Evolutionary conservation across 2,888 invertebrate genomes (phyloP), one percentile per base, ranked within the genome.

Genomic region (Sinodicranocentrus sp.): DNA sequence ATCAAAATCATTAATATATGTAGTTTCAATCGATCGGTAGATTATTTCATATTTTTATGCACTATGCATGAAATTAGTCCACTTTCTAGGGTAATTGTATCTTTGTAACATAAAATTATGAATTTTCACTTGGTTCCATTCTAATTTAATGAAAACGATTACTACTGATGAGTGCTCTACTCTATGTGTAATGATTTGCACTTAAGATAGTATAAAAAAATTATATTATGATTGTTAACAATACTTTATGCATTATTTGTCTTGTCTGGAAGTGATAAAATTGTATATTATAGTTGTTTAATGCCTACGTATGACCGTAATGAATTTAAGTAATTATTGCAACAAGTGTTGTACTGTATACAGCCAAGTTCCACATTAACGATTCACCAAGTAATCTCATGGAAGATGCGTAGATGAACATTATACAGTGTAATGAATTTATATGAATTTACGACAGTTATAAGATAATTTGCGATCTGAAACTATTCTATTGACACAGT

Each of bases 21-120:
- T 28, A 33, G 10, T 6, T 57, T 43, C 17, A 25, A 54, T 68
- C 67, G 33, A 44, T 48, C 44, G 57, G 70, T 65, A 63, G 79
- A 67, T 10, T 70, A 70, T 21, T 61, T 70, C 8, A 63, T 79
- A 79, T 79, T 79, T 71, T 79, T 79, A 79, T 79, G 71, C 79
- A 79, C 63, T 52, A 52, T 28, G 77, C 79, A 65, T 79, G 70
- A 71, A 79, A 43, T 79, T 78, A 78, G 68, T 78, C 52, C 54
- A 52, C 76, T 54, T 39, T 17, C 43, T 68, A 44, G 15, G 23
- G 33, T 33, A 10, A 33, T 61, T 28, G 21, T 28, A 1, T 10
- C n/a, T 23, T 19, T 57, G 21, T 17, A n/a, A 17, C 19, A 15
- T 17, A 2, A 61, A 28, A 61, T 8, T 15, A 33, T 33, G n/a